Evolutionary conservation across 2,113 vertebrate species (phyloP), one percentile per base, ranked within the genome.

Genomic region (Oreamnos americanus): DNA sequence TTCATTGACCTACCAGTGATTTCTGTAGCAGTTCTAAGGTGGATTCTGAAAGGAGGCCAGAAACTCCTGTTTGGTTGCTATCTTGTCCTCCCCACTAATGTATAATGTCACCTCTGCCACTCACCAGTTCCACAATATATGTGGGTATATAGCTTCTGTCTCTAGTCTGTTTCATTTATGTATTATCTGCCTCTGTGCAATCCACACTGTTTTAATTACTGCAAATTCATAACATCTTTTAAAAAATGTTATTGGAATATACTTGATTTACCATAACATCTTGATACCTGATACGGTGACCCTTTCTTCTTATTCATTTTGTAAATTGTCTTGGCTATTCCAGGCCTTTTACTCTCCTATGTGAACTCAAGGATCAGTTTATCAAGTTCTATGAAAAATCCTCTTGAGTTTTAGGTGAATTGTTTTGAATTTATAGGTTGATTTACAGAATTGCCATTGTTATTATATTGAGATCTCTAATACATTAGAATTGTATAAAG

Each of bases 371-470:
- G 6, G 21, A 62, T 58, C 39, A 49, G 14, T 92, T 93, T 91
- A 36, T 85, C 78, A 92, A 92, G 36, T 91, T 94, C 83, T 89
- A 36, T 89, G 78, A 90, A 76, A 92, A 90, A 47, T 71, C 43
- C n/a, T 62, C 43, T 62, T 74, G 30, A 96, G 55, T 86, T 94
- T 87, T 94, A 90, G 57, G 87, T 82, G 45, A 92, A 79, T 74
- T 58, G 47, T 67, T 64, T 90, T 85, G 82, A 96, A 94, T 81
- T 91, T 96, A 57, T 91, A 93, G 81, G 45, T 62, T 97, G 94
- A 85, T 64, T 97, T 94, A 33, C 43, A 74, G 51, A 93, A 55
- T 57, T 91, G 15, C 62, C 57, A 55, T 93, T 45, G 96, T 96
- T 87, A 93, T 85, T 81, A 79, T 84, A 94, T 16, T 62, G 36